A percentile compares a stretch with the other conserved stretches of the same genome.
phyloP scores from a whole-genome alignment of 2,113 vertebrate species.

The Sterrhoptilus dennistouni region DNA sequence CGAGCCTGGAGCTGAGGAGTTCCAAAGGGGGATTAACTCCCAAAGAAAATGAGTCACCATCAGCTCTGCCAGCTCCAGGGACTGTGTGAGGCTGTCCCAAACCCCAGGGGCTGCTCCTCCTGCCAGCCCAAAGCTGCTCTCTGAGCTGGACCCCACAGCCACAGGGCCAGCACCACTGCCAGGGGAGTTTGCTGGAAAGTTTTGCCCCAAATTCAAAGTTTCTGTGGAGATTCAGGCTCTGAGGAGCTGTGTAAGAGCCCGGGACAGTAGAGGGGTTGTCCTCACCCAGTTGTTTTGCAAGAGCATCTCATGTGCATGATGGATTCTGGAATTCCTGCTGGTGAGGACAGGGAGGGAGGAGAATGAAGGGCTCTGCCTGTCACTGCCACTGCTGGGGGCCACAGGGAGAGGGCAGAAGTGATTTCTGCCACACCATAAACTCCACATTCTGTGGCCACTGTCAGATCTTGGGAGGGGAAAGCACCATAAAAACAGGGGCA shows the following conservation, averaged over 20 bases:
- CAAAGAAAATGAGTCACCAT: not conserved
- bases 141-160: not conserved
- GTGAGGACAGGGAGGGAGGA: not conserved
- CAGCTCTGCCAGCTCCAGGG: not conserved
- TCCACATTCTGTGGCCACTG: not conserved
- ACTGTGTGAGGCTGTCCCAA: not conserved
- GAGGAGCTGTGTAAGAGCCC: not conserved
- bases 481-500: not conserved
- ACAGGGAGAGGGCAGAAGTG: not conserved
- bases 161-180: accelerated
- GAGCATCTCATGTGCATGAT: not conserved
- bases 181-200: too few species aligned
- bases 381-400: not conserved
- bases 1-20: accelerated
- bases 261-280: not conserved
- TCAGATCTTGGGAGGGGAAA: not conserved
- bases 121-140: not conserved
- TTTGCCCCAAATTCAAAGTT: not conserved
- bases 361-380: not conserved
- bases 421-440: not conserved
- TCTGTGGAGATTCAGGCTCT: not conserved
- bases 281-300: not conserved
- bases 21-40: not conserved
- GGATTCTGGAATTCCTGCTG: not conserved
- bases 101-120: not conserved